phyloP scores from a whole-genome alignment of 2,797 vertebrate species.

The Silurus lanzhouensis region DNA sequence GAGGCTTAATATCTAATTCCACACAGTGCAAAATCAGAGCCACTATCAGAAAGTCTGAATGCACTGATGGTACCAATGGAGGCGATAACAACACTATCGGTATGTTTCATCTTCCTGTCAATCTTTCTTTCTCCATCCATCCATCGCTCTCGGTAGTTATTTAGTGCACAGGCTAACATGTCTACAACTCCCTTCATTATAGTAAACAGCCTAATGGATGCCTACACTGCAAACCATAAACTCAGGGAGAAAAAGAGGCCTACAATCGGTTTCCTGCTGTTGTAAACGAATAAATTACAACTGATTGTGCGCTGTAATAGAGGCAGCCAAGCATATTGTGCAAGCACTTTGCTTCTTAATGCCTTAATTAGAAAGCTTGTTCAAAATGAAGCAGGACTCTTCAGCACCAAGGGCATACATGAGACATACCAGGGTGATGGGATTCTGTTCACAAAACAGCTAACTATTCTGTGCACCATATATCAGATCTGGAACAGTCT shows the following conservation, averaged over 20 bases:
- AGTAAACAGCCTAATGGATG: conserved; percentile 50
- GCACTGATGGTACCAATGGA: not conserved
- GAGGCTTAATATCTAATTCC: conserved; percentile 23
- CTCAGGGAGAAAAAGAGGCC: conserved; percentile 4
- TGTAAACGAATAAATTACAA: conserved; percentile 71
- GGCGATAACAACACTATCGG: conserved; percentile 27
- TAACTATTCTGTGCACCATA: not conserved
- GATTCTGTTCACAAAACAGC: conserved; percentile 66
- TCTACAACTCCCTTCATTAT: conserved; percentile 49
- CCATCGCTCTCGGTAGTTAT: conserved; percentile 52
- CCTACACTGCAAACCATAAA: conserved; percentile 32
- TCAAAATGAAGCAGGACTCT: conserved; percentile 73
- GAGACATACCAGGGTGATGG: conserved; percentile 66
- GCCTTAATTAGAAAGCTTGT: conserved; percentile 75
- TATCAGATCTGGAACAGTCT: not conserved
- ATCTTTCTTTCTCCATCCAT: conserved; percentile 43
- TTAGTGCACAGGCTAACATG: conserved; percentile 49
- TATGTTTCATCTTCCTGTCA: conserved; percentile 32
- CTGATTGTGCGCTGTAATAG: conserved; percentile 68
- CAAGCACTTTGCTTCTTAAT: conserved; percentile 74
- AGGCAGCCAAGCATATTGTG: conserved; percentile 73
- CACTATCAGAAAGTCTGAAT: conserved; percentile 18
- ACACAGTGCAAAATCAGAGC: conserved; percentile 11
- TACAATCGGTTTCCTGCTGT: conserved; percentile 56
- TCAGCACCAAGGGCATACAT: conserved; percentile 59